Evolutionary conservation across 1,140 invertebrate species (phyloP).

Genomic region (Copidosoma floridanum): DNA sequence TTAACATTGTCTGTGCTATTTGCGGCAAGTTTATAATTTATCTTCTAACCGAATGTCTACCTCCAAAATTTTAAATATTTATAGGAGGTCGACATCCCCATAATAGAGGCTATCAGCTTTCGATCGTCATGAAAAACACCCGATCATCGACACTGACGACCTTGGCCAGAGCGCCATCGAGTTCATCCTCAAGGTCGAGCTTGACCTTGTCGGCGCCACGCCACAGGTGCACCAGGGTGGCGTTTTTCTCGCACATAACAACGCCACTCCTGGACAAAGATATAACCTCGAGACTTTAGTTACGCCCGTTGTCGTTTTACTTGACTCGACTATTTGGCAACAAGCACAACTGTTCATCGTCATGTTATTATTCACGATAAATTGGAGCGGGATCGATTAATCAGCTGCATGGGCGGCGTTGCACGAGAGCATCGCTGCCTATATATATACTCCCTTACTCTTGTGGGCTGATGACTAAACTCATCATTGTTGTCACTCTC

Average conservation of each 20-base stretch:
- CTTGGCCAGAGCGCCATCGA: constrained; percentile 44
- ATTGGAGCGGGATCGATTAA: background rate
- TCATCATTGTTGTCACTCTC: too few species aligned
- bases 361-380: constrained; percentile 21
- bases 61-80: too few species aligned
- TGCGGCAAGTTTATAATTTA: too few species aligned
- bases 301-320: background rate
- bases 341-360: constrained; percentile 5
- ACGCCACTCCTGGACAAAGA: background rate
- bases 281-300: background rate
- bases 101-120: constrained; percentile 45
- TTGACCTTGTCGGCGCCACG: constrained; percentile 42
- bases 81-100: constrained; percentile 42
- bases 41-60: too few species aligned
- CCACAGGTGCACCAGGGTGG: constrained; percentile 45
- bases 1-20: too few species aligned
- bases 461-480: too few species aligned
- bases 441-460: too few species aligned
- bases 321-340: background rate
- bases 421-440: background rate
- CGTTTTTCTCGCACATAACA: background rate
- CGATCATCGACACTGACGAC: constrained; percentile 42
- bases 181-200: constrained; percentile 38
- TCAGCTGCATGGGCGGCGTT: background rate
- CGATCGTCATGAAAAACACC: constrained; percentile 48